phyloP scores from a whole-genome alignment of 2,888 invertebrate genomes.

The Stramonita haemastoma region DNA sequence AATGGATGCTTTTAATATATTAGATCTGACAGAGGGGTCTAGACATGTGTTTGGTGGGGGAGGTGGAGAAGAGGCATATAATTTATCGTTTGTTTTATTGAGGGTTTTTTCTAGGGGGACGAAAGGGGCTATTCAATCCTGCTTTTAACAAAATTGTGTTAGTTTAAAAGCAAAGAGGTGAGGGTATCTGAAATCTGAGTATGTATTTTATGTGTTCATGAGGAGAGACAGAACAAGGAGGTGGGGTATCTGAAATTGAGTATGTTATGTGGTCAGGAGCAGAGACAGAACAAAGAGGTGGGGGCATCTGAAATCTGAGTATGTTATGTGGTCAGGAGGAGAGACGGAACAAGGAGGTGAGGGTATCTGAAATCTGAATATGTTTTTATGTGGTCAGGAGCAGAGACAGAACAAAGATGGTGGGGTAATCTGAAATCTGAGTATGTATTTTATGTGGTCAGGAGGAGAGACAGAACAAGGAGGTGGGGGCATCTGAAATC shows the following conservation, averaged over 20 bases:
- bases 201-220: conserved; percentile 78
- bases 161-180: conserved; percentile 78
- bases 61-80: too few relatives aligned
- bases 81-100: too few relatives aligned
- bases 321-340: conserved; percentile 83
- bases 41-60: too few relatives aligned
- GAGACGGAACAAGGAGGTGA: conserved; percentile 84
- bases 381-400: conserved; percentile 80
- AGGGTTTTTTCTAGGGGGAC: too few relatives aligned
- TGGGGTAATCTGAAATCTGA: conserved; percentile 49
- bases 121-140: too few relatives aligned
- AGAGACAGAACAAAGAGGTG: conserved; percentile 88
- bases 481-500: conserved; percentile 86
- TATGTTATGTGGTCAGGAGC: conserved; percentile 81
- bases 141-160: too few relatives aligned
- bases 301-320: conserved; percentile 82
- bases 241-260: conserved; percentile 82
- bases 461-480: conserved; percentile 89
- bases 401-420: conserved; percentile 86
- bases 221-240: conserved; percentile 90
- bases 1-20: too few relatives aligned
- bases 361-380: not conserved
- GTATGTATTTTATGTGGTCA: conserved; percentile 72
- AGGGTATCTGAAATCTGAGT: not conserved
- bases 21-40: too few relatives aligned